phyloP scores from a whole-genome alignment of 2,797 vertebrate species.

The Enteromius treurensis region DNA sequence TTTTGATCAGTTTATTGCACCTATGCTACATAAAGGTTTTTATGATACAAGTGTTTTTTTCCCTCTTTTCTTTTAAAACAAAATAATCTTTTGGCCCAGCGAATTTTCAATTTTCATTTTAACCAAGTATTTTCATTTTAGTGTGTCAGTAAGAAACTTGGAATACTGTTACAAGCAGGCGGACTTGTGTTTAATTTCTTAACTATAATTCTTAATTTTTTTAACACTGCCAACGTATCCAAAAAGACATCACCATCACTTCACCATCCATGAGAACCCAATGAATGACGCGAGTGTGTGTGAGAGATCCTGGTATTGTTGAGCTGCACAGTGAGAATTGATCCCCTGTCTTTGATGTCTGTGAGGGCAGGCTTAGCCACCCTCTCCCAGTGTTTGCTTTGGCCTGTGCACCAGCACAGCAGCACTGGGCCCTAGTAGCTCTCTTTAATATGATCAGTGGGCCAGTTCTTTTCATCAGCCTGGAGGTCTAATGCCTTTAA shows the following conservation, averaged over 20 bases:
- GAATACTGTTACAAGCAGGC: not conserved
- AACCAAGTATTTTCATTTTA: not conserved
- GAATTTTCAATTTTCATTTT: not conserved
- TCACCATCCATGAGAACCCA: constrained; percentile 4
- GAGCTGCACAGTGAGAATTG: constrained; percentile 50
- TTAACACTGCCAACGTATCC: not conserved
- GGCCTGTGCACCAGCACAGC: constrained; percentile 82
- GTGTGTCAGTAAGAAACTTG: not conserved
- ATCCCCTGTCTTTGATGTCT: constrained; percentile 60
- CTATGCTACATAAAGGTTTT: not conserved
- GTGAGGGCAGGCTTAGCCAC: constrained; percentile 74
- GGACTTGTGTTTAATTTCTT: not conserved
- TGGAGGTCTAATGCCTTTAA: constrained; percentile 90
- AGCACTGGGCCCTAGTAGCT: constrained; percentile 84
- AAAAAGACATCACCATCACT: not conserved
- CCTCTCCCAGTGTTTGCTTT: constrained; percentile 83
- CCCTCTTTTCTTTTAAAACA: not conserved
- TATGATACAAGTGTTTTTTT: not conserved
- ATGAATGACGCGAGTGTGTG: constrained; percentile 28
- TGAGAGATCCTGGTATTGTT: constrained; percentile 37
- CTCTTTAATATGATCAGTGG: constrained; percentile 85
- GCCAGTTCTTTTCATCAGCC: constrained; percentile 85
- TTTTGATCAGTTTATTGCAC: not conserved
- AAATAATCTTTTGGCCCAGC: not conserved
- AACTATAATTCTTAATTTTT: not conserved